phyloP scores from a whole-genome alignment of 1,140 invertebrate genomes.

The Ridgeia piscesae region DNA sequence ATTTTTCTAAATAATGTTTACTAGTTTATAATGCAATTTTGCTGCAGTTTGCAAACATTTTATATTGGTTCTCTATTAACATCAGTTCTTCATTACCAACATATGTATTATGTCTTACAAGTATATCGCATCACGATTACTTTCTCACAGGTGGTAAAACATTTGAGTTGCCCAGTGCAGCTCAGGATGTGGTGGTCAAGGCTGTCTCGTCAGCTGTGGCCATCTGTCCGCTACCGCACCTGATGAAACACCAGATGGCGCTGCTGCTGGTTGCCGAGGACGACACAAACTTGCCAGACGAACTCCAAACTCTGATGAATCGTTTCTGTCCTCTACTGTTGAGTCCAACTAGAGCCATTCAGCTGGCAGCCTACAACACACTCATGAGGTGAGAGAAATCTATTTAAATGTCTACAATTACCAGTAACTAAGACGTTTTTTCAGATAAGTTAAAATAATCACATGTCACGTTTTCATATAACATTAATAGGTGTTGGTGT shows the following conservation, averaged over 20 bases:
- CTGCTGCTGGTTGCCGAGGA: conserved; percentile 47
- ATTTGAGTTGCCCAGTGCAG: background rate
- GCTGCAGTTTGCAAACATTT: background rate
- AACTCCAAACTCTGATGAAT: conserved; percentile 51
- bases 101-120: background rate
- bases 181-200: background rate
- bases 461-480: no score
- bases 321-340: conserved; percentile 51
- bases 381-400: conserved; percentile 28
- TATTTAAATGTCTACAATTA: no score
- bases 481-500: no score
- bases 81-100: background rate
- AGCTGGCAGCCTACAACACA: conserved; percentile 49
- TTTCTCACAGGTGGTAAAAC: conserved; percentile 8
- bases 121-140: background rate
- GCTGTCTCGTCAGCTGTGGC: conserved; percentile 32
- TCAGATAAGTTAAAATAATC: no score
- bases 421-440: no score
- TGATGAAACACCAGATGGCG: conserved; percentile 50
- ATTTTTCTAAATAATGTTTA: no score
- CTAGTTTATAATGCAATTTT: background rate
- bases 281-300: conserved; percentile 46
- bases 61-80: background rate
- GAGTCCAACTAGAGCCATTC: conserved; percentile 39
- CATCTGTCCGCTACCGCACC: conserved; percentile 37